Percentiles rank a stretch among this genome's conserved stretches.
Conservation (phyloP, 2,888 invertebrate genomes). For the Hirtodrosophila histrioides region DNA sequence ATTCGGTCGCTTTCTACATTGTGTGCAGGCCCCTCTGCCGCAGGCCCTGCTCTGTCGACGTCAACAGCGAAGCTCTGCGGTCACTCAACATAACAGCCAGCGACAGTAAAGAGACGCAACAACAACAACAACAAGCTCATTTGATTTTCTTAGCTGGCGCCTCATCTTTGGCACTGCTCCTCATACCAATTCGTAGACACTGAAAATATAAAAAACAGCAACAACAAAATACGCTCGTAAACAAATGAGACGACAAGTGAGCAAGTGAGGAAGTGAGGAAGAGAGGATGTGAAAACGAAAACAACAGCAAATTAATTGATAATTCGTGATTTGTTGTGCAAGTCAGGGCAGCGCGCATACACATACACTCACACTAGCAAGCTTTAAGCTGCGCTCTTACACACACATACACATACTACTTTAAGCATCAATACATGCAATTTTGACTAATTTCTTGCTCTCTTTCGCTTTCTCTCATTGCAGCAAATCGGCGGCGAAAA, state of each 20-base stretch:
- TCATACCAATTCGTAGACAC: constrained; percentile 16
- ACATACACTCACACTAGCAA: neutral
- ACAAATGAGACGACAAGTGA: constrained; percentile 47
- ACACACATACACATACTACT: constrained; percentile 3
- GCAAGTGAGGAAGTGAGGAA: constrained; percentile 9
- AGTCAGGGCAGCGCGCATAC: constrained; percentile 29
- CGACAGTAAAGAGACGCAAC: constrained; percentile 47
- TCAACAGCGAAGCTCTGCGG: constrained; percentile 50
- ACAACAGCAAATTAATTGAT: constrained; percentile 64
- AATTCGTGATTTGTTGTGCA: constrained; percentile 62
- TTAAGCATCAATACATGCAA: constrained; percentile 10
- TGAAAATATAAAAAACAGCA: constrained; percentile 21
- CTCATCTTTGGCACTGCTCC: constrained; percentile 38
- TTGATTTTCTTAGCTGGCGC: constrained; percentile 58
- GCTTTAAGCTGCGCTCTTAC: neutral
- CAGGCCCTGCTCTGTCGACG: constrained; percentile 6
- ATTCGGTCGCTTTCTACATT: constrained; percentile 75
- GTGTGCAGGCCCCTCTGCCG: constrained; percentile 24
- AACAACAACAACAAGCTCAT: constrained; percentile 30
- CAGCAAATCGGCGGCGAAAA: constrained; percentile 70
- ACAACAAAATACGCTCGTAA: constrained; percentile 43
- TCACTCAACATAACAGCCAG: constrained; percentile 64
- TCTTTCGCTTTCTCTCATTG: constrained; percentile 54
- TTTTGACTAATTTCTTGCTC: constrained; percentile 59
- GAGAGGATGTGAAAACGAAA: constrained; percentile 22